Evolutionary conservation across 2,888 invertebrate genomes (phyloP), one percentile per base, ranked within the genome.

Genomic region (Busseola fusca): DNA sequence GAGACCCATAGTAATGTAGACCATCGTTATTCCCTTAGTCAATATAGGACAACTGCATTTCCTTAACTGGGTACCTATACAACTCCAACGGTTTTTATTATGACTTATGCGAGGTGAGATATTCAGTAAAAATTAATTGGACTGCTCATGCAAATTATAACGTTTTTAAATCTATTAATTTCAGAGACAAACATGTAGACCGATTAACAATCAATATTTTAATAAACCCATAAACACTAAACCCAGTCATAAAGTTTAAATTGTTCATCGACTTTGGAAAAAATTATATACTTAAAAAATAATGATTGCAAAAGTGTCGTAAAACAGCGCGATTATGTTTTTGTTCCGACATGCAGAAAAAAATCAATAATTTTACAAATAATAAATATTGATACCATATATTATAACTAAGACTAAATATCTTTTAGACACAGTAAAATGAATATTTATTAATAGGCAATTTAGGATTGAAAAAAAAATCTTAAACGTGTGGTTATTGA

Each of bases 91-190:
- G 21, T n/a, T 71, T 64, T 57, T 72, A 63, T 67, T 78, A 50
- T 72, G 54, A 42, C 63, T 27, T 60, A 64, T 48, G 12, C 57
- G 59, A 21, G 68, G 50, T 57, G 68, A 67, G 73, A 73, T 64
- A 73, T 57, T 62, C 30, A 21, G 72, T 59, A 37, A 59, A 64
- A 62, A 77, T 57, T 78, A 74, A 78, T 78, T 78, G 59, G 56
- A 4, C 27, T 21, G 12, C 1, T 50, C 48, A 63, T 76, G 80
- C 64, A 54, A 64, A 68, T 68, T 34, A 48, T 71, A 71, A 62
- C 42, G 54, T 68, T 48, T 80, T 75, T 21, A 68, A 80, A 80
- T 59, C 48, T 37, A 12, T 30, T 76, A 79, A 80, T 75, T 78
- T 48, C 64, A 64, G 62, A 64, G 16, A 54, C 56, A 79, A 66